These are phyloP conservation scores for Arctopsyche grandis DNA, from an alignment of 1,140 invertebrate genomes.

Conservation along the genomic window DNA sequence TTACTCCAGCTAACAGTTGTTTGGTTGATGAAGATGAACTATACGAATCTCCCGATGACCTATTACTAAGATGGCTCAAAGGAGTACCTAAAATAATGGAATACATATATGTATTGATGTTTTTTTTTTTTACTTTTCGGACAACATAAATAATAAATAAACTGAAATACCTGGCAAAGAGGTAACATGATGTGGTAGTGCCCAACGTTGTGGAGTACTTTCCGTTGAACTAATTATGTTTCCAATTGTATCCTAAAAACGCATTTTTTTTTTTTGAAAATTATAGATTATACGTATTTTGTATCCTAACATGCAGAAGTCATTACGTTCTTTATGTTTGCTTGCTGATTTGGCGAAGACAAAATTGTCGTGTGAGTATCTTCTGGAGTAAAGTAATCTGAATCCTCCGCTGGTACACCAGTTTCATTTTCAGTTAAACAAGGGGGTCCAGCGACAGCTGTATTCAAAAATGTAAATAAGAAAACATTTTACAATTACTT, in stretches of 20 bases:
- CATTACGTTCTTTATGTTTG: constrained; percentile 46
- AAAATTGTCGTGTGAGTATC: constrained; percentile 73
- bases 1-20: constrained; percentile 66
- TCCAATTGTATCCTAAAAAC: constrained; percentile 46
- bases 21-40: constrained; percentile 77
- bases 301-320: constrained; percentile 6
- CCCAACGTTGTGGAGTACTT: constrained; percentile 64
- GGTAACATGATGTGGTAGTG: constrained; percentile 64
- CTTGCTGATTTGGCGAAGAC: constrained; percentile 61
- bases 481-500: too few species aligned
- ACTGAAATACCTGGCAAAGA: constrained; percentile 59
- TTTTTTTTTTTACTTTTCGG: neutral
- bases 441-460: constrained; percentile 48
- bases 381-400: constrained; percentile 78
- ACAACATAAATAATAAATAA: constrained; percentile 8
- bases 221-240: constrained; percentile 56
- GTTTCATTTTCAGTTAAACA: constrained; percentile 51
- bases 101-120: constrained; percentile 29
- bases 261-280: too few species aligned
- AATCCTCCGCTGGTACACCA: constrained; percentile 67
- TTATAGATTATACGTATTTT: neutral
- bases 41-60: constrained; percentile 79
- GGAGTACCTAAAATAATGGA: constrained; percentile 68
- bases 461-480: constrained; percentile 16
- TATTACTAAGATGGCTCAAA: constrained; percentile 71